Evolutionary conservation across 2,797 vertebrate genomes (phyloP).

Genomic region (Tolypeutes matacus): DNA sequence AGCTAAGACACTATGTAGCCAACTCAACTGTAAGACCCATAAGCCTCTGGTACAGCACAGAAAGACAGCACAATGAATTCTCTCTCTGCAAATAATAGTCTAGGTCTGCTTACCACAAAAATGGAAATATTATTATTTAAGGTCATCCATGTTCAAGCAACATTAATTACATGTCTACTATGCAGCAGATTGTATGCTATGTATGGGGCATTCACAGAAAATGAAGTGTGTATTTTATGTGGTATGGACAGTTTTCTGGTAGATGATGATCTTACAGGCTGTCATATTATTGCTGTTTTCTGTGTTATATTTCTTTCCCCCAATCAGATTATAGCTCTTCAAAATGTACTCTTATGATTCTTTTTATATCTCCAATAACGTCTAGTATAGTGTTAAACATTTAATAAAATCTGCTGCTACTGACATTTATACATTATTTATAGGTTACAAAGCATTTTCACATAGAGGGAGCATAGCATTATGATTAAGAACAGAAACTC

Average conservation of each 20-base stretch:
- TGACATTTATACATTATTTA: not conserved
- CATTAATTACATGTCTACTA: not conserved
- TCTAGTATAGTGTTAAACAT: constrained; percentile 20
- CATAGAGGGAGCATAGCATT: constrained; percentile 23
- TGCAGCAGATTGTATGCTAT: constrained; percentile 7
- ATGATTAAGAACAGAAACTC: constrained; percentile 50
- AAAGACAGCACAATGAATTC: constrained; percentile 22
- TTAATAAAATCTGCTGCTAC: constrained; percentile 45
- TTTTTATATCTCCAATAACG: constrained; percentile 54
- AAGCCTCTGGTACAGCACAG: not conserved
- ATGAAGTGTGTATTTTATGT: constrained; percentile 12
- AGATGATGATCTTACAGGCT: constrained; percentile 18
- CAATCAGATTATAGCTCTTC: constrained; percentile 29
- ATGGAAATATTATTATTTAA: constrained; percentile 56
- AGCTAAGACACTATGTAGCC: not conserved
- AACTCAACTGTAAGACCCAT: not conserved
- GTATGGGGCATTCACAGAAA: not conserved
- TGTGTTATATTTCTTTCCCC: not conserved
- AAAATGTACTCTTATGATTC: constrained; percentile 17
- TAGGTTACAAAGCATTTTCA: constrained; percentile 44
- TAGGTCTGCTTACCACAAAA: constrained; percentile 34
- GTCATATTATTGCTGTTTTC: constrained; percentile 47
- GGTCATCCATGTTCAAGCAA: constrained; percentile 33
- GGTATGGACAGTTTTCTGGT: not conserved
- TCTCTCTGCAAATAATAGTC: constrained; percentile 57